phyloP scores from a whole-genome alignment of 1,140 invertebrate species.

The Drosophila orosa region DNA sequence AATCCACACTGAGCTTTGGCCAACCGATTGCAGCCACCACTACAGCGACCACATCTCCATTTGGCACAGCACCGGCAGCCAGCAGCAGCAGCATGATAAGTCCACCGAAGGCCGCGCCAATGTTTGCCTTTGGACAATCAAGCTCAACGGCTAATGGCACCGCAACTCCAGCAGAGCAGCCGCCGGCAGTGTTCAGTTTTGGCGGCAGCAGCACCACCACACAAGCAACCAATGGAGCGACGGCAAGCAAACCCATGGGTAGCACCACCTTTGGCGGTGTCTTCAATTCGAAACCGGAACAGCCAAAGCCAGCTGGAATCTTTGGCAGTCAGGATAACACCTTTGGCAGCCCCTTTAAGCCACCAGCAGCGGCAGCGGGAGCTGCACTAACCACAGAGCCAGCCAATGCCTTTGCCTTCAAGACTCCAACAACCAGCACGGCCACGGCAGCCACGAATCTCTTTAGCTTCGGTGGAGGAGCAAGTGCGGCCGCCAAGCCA shows the following conservation, averaged over 20 bases:
- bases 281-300: conserved; percentile 26
- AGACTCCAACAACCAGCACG: conserved; percentile 1
- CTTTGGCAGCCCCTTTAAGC: conserved; percentile 23
- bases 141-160: not conserved
- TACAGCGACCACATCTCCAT: conserved; percentile 13
- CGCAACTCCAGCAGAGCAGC: not conserved
- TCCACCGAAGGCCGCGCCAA: not conserved
- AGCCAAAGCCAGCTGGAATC: conserved; percentile 3
- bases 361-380: not conserved
- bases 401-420: conserved; percentile 11
- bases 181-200: conserved; percentile 17
- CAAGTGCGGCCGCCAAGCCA: not conserved
- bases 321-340: conserved; percentile 21
- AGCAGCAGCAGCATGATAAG: not conserved
- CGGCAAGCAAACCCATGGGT: not conserved
- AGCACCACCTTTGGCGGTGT: conserved; percentile 11
- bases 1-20: conserved; percentile 18
- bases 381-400: not conserved
- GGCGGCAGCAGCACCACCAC: not conserved
- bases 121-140: conserved; percentile 47
- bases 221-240: not conserved
- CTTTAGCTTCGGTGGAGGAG: conserved; percentile 22
- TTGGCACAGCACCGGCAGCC: conserved; percentile 17
- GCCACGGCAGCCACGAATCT: conserved; percentile 21
- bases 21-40: conserved; percentile 10